A percentile compares a stretch with the other conserved stretches of the same genome.
Conservation (phyloP, 1,140 invertebrate genomes). For the Drosophila nigrodunni region DNA sequence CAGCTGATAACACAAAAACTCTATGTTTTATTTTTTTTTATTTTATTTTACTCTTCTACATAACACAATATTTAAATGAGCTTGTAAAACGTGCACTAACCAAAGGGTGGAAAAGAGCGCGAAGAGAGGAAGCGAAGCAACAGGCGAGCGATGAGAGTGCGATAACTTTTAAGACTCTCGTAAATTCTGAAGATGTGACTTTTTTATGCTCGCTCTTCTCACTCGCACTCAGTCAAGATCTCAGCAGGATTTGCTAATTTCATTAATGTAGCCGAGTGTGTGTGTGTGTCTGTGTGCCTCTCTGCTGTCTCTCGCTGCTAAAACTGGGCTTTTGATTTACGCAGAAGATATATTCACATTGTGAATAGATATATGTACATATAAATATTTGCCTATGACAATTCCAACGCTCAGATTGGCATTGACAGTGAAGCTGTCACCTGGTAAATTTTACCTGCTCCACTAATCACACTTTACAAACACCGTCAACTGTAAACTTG, state of each 20-base stretch:
- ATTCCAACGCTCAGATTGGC: constrained; percentile 67
- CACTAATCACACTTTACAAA: constrained; percentile 1
- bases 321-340: constrained; percentile 77
- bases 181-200: constrained; percentile 69
- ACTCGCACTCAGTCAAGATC: neutral
- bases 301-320: constrained; percentile 45
- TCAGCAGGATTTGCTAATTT: constrained; percentile 68
- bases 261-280: no score
- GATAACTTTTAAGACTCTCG: constrained; percentile 44
- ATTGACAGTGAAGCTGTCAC: constrained; percentile 67
- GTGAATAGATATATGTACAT: constrained; percentile 55
- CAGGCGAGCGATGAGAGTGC: neutral
- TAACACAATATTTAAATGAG: constrained; percentile 8
- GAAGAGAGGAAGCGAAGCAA: neutral
- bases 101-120: neutral
- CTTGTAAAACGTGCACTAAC: constrained; percentile 22
- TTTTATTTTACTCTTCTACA: constrained; percentile 18
- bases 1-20: constrained; percentile 17
- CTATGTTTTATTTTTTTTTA: constrained; percentile 11
- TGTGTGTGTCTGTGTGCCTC: neutral
- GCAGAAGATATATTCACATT: constrained; percentile 44
- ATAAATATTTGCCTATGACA: constrained; percentile 74
- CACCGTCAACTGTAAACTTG: neutral
- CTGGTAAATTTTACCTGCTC: constrained; percentile 29
- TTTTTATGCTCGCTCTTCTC: constrained; percentile 57